A percentile compares a stretch with the other conserved stretches of the same genome.
These are phyloP conservation scores for Leucania comma DNA, from an alignment of 2,888 invertebrate species.

Conservation along the genomic window DNA sequence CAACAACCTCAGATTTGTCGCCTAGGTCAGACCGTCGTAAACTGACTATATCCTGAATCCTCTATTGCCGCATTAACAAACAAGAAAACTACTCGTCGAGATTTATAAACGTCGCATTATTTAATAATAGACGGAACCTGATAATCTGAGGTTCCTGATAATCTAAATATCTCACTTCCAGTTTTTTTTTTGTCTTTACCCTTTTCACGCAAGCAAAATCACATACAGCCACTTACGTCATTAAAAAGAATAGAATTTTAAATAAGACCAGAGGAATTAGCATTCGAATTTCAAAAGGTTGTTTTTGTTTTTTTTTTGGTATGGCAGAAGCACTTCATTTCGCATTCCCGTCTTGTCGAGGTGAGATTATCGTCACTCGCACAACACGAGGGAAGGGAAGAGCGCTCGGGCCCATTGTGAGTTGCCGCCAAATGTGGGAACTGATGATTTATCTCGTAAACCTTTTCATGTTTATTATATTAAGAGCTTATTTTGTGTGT, in stretches of 20 bases:
- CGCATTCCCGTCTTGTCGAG: slow-evolving; percentile 69
- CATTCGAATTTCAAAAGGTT: slow-evolving; percentile 65
- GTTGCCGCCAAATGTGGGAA: slow-evolving; percentile 79
- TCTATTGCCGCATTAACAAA: slow-evolving; percentile 43
- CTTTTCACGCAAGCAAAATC: slow-evolving; percentile 58
- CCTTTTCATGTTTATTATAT: slow-evolving; percentile 72
- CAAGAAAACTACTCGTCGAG: slow-evolving; percentile 46
- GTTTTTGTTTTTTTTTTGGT: slow-evolving; percentile 56
- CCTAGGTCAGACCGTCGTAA: slow-evolving; percentile 62
- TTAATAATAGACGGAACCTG: slow-evolving; percentile 48
- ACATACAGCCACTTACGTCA: slow-evolving; percentile 79
- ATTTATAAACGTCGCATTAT: slow-evolving; percentile 57
- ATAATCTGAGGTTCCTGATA: slow-evolving; percentile 13
- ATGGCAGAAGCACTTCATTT: slow-evolving; percentile 63
- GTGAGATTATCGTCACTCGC: slow-evolving; percentile 84
- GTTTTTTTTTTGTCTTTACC: slow-evolving; percentile 20
- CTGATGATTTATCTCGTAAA: slow-evolving; percentile 76
- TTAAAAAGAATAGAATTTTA: slow-evolving; percentile 70
- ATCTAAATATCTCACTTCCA: slow-evolving; percentile 35
- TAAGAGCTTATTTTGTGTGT: slow-evolving; percentile 65
- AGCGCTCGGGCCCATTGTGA: slow-evolving; percentile 68
- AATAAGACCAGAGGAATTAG: slow-evolving; percentile 64
- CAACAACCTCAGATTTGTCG: slow-evolving; percentile 35
- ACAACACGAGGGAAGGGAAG: slow-evolving; percentile 72
- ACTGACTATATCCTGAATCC: slow-evolving; percentile 57